A percentile compares a stretch with the other conserved stretches of the same genome.
Conservation (phyloP, 2,888 invertebrate genomes). For the Lysandra bellargus region DNA sequence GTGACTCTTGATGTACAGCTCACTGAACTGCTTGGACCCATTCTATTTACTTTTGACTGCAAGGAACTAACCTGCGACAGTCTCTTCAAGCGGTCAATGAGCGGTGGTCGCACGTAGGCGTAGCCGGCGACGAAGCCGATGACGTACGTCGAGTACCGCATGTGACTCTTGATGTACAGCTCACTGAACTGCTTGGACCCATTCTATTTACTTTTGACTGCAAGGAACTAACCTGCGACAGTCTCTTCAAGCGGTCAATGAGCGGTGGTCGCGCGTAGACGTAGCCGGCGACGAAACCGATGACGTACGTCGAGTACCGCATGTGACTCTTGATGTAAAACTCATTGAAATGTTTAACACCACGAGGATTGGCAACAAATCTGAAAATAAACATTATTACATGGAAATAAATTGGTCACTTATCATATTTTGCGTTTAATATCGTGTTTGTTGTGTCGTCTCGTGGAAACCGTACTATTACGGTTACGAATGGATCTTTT, state of each 20-base stretch:
- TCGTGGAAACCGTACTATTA: too few relatives aligned
- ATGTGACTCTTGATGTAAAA: conserved; percentile 74
- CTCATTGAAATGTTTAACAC: conserved; percentile 58
- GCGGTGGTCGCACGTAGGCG: conserved; percentile 52
- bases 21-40: too few relatives aligned
- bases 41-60: conserved; percentile 43
- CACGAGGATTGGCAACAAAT: conserved; percentile 76
- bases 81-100: conserved; percentile 47
- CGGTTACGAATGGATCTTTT: too few relatives aligned
- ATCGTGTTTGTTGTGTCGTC: too few relatives aligned
- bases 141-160: conserved; percentile 79
- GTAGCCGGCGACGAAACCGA: conserved; percentile 80
- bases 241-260: conserved; percentile 47
- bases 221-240: conserved; percentile 50
- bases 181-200: conserved; percentile 73
- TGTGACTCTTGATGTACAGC: conserved; percentile 82
- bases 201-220: too few relatives aligned
- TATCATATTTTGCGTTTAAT: too few relatives aligned
- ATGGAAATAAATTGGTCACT: not conserved
- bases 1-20: too few relatives aligned
- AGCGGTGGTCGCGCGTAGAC: conserved; percentile 44
- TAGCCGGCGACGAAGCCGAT: conserved; percentile 81
- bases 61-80: conserved; percentile 52
- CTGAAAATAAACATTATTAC: conserved; percentile 48
- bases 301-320: conserved; percentile 78